Evolutionary conservation across 1,140 invertebrate species (phyloP).

Genomic region (Venturia canescens): DNA sequence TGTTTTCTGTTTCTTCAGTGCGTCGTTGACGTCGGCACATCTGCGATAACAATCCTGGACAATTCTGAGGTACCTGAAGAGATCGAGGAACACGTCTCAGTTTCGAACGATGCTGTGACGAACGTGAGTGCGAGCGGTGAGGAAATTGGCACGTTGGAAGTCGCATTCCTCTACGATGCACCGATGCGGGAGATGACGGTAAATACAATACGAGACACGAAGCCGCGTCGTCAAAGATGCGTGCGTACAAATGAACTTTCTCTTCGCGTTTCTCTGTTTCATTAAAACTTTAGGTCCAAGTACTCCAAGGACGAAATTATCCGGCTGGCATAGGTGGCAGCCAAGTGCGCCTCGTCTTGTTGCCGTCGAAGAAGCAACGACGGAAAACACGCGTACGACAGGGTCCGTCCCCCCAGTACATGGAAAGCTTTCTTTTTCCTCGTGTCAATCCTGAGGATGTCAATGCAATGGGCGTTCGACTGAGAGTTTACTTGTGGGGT

Average conservation of each 20-base stretch:
- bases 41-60: slow-evolving; percentile 69
- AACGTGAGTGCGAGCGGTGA: slow-evolving; percentile 66
- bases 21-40: slow-evolving; percentile 72
- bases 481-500: slow-evolving; percentile 86
- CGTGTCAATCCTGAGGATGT: slow-evolving; percentile 96
- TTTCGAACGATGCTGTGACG: slow-evolving; percentile 67
- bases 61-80: slow-evolving; percentile 69
- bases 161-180: slow-evolving; percentile 92
- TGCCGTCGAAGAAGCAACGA: slow-evolving; percentile 95
- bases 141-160: slow-evolving; percentile 87
- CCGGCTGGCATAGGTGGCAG: slow-evolving; percentile 84
- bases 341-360: slow-evolving; percentile 90
- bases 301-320: slow-evolving; percentile 91
- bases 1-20: slow-evolving; percentile 62
- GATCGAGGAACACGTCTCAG: slow-evolving; percentile 65
- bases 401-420: slow-evolving; percentile 92
- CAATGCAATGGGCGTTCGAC: slow-evolving; percentile 91
- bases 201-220: slow-evolving; percentile 24
- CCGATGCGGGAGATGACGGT: slow-evolving; percentile 93
- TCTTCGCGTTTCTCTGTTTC: background rate
- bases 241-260: too few relatives aligned
- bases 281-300: slow-evolving; percentile 78
- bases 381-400: slow-evolving; percentile 94
- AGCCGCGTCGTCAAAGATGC: background rate
- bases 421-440: slow-evolving; percentile 94